phyloP scores from a whole-genome alignment of 2,113 vertebrate genomes.

The Rhinolophus ferrumequinum region DNA sequence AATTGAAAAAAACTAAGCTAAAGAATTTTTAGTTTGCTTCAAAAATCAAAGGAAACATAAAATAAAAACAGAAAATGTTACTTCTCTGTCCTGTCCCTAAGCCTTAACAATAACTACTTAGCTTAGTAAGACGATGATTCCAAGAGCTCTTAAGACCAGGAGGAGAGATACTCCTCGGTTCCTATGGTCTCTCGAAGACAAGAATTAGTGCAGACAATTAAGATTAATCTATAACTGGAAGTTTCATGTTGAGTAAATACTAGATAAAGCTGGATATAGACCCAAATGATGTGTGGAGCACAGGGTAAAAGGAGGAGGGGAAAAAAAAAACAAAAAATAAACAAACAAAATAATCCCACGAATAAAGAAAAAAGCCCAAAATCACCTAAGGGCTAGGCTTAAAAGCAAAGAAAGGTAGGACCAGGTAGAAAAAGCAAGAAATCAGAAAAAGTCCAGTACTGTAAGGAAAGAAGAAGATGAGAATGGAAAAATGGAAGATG shows the following conservation, averaged over 20 bases:
- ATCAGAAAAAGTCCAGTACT: neutral
- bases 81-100: neutral
- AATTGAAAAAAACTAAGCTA: neutral
- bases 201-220: conserved; percentile 13
- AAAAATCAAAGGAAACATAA: conserved; percentile 47
- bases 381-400: neutral
- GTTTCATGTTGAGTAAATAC: neutral
- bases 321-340: neutral
- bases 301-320: neutral
- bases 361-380: neutral
- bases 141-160: neutral
- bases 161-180: neutral
- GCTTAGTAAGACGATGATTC: neutral
- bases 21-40: neutral
- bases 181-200: neutral
- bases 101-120: neutral
- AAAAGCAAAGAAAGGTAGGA: conserved; percentile 16
- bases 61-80: neutral
- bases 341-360: neutral
- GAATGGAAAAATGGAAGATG: conserved; percentile 15
- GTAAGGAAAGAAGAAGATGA: neutral
- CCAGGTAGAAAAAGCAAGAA: conserved; percentile 13
- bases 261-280: neutral
- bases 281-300: neutral
- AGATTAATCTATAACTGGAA: neutral